A percentile compares a stretch with the other conserved stretches of the same genome.
These are phyloP conservation scores for Erythrolamprus reginae DNA, from an alignment of 2,113 vertebrate genomes.

Conservation along the genomic window DNA sequence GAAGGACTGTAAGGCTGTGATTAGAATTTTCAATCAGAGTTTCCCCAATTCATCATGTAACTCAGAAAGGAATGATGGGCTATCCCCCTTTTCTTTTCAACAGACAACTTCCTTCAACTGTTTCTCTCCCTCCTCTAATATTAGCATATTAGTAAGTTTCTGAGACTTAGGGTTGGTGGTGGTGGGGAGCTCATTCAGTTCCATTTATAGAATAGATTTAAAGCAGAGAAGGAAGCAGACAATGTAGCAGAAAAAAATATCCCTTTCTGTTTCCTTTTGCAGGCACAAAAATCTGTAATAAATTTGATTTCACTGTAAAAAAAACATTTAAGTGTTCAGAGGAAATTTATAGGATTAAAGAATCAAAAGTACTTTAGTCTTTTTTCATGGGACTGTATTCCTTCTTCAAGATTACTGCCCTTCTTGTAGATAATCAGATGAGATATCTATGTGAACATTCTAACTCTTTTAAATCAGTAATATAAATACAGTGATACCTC, in stretches of 20 bases:
- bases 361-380: not conserved
- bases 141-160: slow-evolving; percentile 21
- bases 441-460: slow-evolving; percentile 1
- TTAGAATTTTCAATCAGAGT: slow-evolving; percentile 75
- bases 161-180: not conserved
- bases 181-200: not conserved
- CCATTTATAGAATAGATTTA: slow-evolving; percentile 5
- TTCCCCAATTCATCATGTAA: slow-evolving; percentile 57
- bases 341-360: slow-evolving; percentile 8
- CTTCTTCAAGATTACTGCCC: not conserved
- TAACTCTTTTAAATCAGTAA: too few relatives aligned
- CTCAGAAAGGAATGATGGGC: slow-evolving; percentile 13
- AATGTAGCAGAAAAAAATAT: slow-evolving; percentile 9
- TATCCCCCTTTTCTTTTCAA: not conserved
- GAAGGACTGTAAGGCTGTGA: slow-evolving; percentile 69
- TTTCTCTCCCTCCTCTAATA: not conserved
- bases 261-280: slow-evolving; percentile 1
- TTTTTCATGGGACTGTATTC: not conserved
- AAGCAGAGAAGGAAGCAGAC: not conserved
- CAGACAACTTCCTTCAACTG: slow-evolving; percentile 25
- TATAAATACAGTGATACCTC: too few relatives aligned
- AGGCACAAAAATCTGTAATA: not conserved
- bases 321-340: not conserved
- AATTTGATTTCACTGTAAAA: not conserved
- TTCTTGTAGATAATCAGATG: not conserved